A percentile compares a stretch with the other conserved stretches of the same genome.
Conservation (phyloP, 2,797 vertebrate genomes). For the Tadarida brasiliensis region DNA sequence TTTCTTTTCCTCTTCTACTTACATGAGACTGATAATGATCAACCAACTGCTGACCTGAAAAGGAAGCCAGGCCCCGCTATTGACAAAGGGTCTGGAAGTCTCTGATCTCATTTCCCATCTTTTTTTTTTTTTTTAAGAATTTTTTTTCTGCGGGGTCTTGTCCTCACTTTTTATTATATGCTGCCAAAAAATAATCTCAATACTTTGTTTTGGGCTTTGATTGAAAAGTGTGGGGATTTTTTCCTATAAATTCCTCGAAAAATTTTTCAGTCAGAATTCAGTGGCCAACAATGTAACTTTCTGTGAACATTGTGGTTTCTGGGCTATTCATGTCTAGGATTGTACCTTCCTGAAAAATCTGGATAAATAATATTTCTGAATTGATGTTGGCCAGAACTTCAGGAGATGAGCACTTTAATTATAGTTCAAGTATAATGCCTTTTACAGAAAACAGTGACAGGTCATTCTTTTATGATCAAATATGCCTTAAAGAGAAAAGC, state of each 20-base stretch:
- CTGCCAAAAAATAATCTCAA: slow-evolving; percentile 31
- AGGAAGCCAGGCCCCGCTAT: slow-evolving; percentile 87
- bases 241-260: slow-evolving; percentile 66
- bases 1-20: slow-evolving; percentile 85
- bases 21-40: slow-evolving; percentile 88
- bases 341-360: slow-evolving; percentile 15
- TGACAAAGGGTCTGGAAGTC: slow-evolving; percentile 84
- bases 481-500: not conserved
- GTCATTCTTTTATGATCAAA: not conserved
- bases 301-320: slow-evolving; percentile 29
- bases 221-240: slow-evolving; percentile 58
- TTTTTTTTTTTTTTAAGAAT: not conserved
- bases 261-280: slow-evolving; percentile 15
- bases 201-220: slow-evolving; percentile 65
- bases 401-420: slow-evolving; percentile 52
- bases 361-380: slow-evolving; percentile 56
- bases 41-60: slow-evolving; percentile 83
- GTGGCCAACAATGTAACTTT: slow-evolving; percentile 9
- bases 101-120: slow-evolving; percentile 80
- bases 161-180: slow-evolving; percentile 47
- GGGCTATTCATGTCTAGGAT: not conserved
- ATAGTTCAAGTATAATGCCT: slow-evolving; percentile 32
- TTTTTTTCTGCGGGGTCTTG: slow-evolving; percentile 63
- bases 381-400: not conserved
- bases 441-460: slow-evolving; percentile 12